Conservation (phyloP, 2,888 invertebrate species). For the Drosophila picticornis region DNA sequence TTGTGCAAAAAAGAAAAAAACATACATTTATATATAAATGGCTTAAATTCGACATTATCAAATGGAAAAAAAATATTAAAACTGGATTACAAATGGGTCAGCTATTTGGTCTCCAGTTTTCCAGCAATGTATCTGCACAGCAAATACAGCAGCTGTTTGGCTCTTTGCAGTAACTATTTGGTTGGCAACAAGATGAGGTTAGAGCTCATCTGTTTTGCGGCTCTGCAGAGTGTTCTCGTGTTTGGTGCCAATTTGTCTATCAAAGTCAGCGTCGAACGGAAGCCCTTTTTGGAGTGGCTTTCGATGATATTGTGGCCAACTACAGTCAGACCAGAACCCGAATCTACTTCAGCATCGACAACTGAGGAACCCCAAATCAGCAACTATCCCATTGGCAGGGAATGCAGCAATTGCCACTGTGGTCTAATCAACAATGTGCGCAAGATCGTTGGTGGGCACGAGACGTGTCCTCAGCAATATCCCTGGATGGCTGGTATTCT, state of each 20-base stretch:
- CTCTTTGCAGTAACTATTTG: conserved; percentile 30
- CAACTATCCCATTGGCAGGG: conserved; percentile 20
- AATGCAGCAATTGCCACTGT: conserved; percentile 86
- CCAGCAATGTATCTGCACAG: background rate
- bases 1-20: no score
- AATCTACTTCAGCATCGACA: background rate
- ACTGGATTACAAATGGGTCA: conserved; percentile 42
- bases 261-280: conserved; percentile 1
- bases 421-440: conserved; percentile 88
- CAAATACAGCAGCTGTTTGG: conserved; percentile 8
- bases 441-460: conserved; percentile 91
- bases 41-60: conserved; percentile 3
- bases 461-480: conserved; percentile 88
- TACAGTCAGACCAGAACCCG: conserved; percentile 4
- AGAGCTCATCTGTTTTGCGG: conserved; percentile 25
- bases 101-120: background rate
- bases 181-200: conserved; percentile 57
- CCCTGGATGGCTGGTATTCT: conserved; percentile 90
- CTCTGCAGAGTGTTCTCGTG: background rate
- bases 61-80: conserved; percentile 5
- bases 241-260: background rate
- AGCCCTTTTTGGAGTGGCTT: conserved; percentile 68
- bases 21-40: no score
- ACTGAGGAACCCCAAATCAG: background rate
- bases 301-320: conserved; percentile 50